These are phyloP conservation scores for Saguinus midas DNA, from an alignment of 2,113 vertebrate genomes.

Conservation along the genomic window DNA sequence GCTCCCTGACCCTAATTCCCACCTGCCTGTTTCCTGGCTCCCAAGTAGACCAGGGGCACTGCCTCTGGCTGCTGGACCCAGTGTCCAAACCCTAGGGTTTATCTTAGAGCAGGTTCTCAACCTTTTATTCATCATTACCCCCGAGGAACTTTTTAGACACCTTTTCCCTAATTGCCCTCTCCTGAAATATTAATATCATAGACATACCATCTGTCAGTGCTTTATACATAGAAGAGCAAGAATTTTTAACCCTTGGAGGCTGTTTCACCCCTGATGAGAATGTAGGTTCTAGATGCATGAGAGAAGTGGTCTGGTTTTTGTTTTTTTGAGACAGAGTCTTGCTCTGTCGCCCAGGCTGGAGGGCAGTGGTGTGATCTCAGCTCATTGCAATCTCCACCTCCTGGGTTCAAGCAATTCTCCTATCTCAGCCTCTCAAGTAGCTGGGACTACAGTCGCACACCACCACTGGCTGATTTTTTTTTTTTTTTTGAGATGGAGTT, in stretches of 20 bases:
- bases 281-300: rapidly evolving
- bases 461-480: no score
- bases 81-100: neutral
- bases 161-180: neutral
- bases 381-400: no score
- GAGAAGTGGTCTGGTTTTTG: neutral
- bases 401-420: no score
- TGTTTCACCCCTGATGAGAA: neutral
- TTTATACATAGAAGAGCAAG: neutral
- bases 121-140: neutral
- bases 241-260: no score
- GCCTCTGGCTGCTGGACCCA: neutral
- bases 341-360: no score
- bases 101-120: no score
- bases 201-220: neutral
- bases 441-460: no score
- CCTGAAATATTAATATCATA: rapidly evolving
- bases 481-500: no score
- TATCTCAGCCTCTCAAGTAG: no score
- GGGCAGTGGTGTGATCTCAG: no score
- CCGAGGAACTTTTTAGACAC: rapidly evolving
- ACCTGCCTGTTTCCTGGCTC: rapidly evolving
- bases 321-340: no score
- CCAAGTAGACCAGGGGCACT: neutral
- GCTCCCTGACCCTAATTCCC: neutral